phyloP scores from a whole-genome alignment of 2,888 invertebrate species.

The Synanthedon andrenaeformis region DNA sequence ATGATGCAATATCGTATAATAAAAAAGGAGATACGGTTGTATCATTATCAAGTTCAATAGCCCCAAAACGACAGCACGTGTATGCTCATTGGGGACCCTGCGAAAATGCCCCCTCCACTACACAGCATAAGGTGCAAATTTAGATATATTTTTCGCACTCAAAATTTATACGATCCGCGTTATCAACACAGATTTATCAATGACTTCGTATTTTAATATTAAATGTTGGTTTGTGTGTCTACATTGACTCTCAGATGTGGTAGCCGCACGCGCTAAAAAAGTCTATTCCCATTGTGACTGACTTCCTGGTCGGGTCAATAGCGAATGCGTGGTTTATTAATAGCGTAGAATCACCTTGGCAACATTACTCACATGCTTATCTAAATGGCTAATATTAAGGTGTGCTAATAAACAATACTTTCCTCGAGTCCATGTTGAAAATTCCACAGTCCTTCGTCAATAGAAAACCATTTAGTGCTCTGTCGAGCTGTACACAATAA shows the following conservation, averaged over 20 bases:
- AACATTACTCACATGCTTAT: not conserved
- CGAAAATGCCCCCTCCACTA: conserved; percentile 44
- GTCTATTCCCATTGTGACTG: conserved; percentile 22
- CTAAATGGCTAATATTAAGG: not conserved
- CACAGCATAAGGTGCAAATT: conserved; percentile 54
- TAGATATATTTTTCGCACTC: conserved; percentile 28
- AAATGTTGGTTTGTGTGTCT: conserved; percentile 13
- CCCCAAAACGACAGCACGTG: conserved; percentile 62
- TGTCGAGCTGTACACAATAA: conserved; percentile 50
- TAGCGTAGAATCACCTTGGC: not conserved
- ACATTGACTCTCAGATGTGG: conserved; percentile 38
- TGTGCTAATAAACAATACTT: conserved; percentile 44
- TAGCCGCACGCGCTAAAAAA: conserved; percentile 19
- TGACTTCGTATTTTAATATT: conserved; percentile 36
- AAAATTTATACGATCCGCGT: conserved; percentile 48
- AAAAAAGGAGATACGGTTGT: conserved; percentile 55
- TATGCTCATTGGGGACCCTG: conserved; percentile 42
- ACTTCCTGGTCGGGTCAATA: conserved; percentile 31
- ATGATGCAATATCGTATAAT: conserved; percentile 53
- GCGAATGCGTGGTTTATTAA: conserved; percentile 7
- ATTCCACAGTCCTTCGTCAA: conserved; percentile 57
- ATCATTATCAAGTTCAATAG: conserved; percentile 70
- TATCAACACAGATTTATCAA: conserved; percentile 58
- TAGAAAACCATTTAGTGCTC: conserved; percentile 53
- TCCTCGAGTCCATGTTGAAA: conserved; percentile 63